A percentile compares a stretch with the other conserved stretches of the same genome.
phyloP scores from a whole-genome alignment of 2,888 invertebrate genomes.

The Melinaea marsaeus region DNA sequence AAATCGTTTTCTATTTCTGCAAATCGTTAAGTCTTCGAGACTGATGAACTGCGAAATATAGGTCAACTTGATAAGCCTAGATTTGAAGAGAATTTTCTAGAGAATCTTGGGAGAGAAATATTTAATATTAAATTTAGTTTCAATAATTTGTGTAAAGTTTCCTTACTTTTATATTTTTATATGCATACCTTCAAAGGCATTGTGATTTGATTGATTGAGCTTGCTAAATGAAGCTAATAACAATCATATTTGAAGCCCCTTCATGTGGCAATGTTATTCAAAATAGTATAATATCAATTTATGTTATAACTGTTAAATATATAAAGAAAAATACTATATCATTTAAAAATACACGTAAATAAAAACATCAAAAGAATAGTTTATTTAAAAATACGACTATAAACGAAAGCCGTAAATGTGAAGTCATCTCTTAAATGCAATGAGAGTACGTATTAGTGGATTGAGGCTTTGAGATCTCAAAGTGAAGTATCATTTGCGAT shows the following conservation, averaged over 20 bases:
- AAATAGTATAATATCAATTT: too few relatives aligned
- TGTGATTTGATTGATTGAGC: too few relatives aligned
- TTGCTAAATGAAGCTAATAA: too few relatives aligned
- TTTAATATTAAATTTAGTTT: not conserved
- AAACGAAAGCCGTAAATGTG: not conserved
- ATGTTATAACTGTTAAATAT: too few relatives aligned
- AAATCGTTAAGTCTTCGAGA: not conserved
- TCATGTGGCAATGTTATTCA: too few relatives aligned
- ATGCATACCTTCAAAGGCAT: too few relatives aligned
- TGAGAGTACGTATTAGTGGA: constrained; percentile 1
- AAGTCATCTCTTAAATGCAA: constrained; percentile 1
- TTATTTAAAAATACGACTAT: not conserved
- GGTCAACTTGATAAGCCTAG: not conserved
- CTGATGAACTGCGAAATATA: constrained; percentile 3
- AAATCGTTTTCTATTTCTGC: constrained; percentile 4
- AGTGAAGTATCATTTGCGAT: constrained; percentile 3
- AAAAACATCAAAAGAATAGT: not conserved
- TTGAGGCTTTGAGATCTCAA: not conserved
- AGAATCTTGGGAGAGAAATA: not conserved
- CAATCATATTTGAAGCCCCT: too few relatives aligned
- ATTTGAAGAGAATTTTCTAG: not conserved
- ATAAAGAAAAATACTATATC: too few relatives aligned
- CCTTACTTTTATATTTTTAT: too few relatives aligned
- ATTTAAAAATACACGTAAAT: not conserved
- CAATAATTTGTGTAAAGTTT: not conserved